phyloP scores from a whole-genome alignment of 2,113 vertebrate genomes.

The Ceyx cyanopectus region DNA sequence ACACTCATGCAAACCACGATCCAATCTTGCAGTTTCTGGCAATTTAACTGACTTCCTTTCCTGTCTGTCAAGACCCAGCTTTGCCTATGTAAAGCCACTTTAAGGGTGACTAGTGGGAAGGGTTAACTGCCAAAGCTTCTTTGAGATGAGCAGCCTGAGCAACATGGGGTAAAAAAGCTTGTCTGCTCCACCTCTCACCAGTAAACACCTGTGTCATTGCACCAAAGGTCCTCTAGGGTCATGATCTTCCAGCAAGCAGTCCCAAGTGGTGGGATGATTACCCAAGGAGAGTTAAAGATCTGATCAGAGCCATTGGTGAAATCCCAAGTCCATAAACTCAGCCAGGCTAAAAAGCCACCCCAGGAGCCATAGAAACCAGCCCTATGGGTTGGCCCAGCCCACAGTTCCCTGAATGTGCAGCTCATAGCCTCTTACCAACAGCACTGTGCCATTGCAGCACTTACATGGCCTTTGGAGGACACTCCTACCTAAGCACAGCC shows the following conservation, averaged over 20 bases:
- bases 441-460: background rate
- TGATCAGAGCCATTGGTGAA: background rate
- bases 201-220: background rate
- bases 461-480: background rate
- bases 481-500: background rate
- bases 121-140: background rate
- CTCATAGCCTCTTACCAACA: background rate
- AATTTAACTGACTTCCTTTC: background rate
- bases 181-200: background rate
- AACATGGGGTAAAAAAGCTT: background rate
- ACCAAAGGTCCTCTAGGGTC: background rate
- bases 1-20: background rate
- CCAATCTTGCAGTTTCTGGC: background rate
- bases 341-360: background rate
- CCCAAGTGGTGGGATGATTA: background rate
- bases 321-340: background rate
- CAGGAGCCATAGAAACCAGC: background rate
- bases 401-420: background rate
- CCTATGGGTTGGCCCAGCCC: accelerated
- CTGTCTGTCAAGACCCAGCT: background rate
- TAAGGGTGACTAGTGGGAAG: background rate
- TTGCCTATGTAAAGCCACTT: background rate
- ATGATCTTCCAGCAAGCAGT: background rate
- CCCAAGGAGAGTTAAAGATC: accelerated
- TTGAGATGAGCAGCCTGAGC: background rate